These are phyloP conservation scores for Leuciscus waleckii DNA, from an alignment of 2,797 vertebrate species.

Conservation along the genomic window DNA sequence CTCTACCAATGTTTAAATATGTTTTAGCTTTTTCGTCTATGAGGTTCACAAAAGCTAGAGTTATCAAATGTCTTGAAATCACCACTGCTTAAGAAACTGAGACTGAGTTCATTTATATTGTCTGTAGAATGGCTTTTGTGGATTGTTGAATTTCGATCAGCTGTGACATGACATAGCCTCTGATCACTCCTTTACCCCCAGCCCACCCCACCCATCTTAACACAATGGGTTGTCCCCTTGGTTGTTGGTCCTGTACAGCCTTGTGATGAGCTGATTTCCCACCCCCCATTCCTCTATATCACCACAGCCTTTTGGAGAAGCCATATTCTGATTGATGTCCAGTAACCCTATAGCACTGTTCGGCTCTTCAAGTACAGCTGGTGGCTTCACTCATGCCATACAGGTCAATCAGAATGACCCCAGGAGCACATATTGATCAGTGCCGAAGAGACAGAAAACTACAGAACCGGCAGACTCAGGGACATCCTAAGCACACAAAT, in stretches of 20 bases:
- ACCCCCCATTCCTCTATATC: constrained; percentile 49
- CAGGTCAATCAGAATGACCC: constrained; percentile 77
- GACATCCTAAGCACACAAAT: constrained; percentile 1
- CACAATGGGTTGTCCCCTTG: constrained; percentile 26
- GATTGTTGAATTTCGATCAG: constrained; percentile 40
- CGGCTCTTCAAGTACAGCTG: constrained; percentile 77
- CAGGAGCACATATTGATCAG: constrained; percentile 72
- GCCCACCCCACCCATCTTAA: not conserved
- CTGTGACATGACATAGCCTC: constrained; percentile 72
- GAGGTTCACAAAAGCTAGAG: constrained; percentile 5
- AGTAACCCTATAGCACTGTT: constrained; percentile 77
- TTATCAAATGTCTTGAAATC: constrained; percentile 7
- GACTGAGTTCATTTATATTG: not conserved
- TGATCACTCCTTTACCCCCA: not conserved
- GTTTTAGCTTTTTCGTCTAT: constrained; percentile 13
- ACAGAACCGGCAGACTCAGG: constrained; percentile 47
- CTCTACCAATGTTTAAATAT: constrained; percentile 52
- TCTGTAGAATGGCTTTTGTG: constrained; percentile 24
- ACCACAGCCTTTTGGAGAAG: constrained; percentile 68
- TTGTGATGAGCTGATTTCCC: constrained; percentile 43
- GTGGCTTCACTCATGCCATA: constrained; percentile 77
- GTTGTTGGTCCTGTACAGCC: constrained; percentile 10
- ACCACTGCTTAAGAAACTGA: not conserved
- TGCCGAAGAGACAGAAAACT: constrained; percentile 61
- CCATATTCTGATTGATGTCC: constrained; percentile 81